Base-by-base conservation (phyloP, 2,113 vertebrate genomes). In the Oriolus oriolus region DNA sequence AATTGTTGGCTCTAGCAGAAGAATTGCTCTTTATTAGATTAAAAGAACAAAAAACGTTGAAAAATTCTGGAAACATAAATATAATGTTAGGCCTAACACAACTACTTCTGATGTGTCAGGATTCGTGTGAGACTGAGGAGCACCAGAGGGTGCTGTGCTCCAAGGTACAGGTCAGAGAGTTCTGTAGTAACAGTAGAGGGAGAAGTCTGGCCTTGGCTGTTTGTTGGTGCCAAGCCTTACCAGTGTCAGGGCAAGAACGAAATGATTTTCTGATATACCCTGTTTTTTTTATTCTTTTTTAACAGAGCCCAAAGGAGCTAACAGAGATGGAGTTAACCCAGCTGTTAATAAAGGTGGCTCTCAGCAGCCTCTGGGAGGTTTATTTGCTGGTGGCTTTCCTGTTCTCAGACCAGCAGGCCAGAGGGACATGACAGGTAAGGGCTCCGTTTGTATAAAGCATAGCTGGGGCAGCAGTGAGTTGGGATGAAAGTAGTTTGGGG, bases 321-420 rank as follows among this genome's bases (percentile, higher is more conserved):
- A 79, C 87, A 98, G 94, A 96, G 98, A 99, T 93, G 97, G 95
- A 31, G 96, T 66, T 45, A 92, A 90, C 53, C 5, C 96, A 53
- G 95, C 90, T n/a, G 63, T 93, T 63, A 98, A 97, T n/a, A 89
- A 93, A 37, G 94, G 96, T 15, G 82, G 97, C 56, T 63, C 96
- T 7, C 98, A 97, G 24, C 98, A 98, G 16, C 97, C 98, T 65
- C 78, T 99, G 93, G 98, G 99, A 65, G 99, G 98, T 24, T 98
- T 99, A 47, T 99, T 99, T 97, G 98, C 99, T 49, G 98, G 98
- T 61, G 99, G 99, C 56, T 99, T 99, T 97, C 99, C 99, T 44
- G 98, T 98, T 35, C 98, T 99, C 56, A 98, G 98, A 95, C 99
- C 99, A 16, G 97, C 98, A 63, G 98, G 99, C 85, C 98, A 99